These are phyloP conservation scores for Anguilla rostrata DNA, from an alignment of 2,113 vertebrate species.

Conservation along the genomic window DNA sequence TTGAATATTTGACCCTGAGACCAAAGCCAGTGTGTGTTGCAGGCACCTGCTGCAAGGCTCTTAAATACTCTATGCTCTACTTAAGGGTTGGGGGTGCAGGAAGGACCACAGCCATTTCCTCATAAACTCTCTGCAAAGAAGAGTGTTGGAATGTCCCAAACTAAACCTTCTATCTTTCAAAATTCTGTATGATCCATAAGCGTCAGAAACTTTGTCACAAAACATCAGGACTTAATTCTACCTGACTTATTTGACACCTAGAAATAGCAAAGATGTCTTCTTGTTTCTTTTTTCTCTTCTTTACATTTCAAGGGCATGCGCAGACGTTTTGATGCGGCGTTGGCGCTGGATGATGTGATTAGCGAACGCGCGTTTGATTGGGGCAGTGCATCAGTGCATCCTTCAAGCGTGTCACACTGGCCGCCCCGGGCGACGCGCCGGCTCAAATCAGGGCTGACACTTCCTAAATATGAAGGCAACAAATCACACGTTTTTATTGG, in stretches of 20 bases:
- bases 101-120: neutral
- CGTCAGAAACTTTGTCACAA: neutral
- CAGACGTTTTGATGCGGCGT: slow-evolving; percentile 49
- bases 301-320: slow-evolving; percentile 32
- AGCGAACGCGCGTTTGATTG: slow-evolving; percentile 67
- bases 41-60: no score
- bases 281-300: neutral
- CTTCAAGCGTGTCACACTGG: slow-evolving; percentile 66
- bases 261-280: neutral
- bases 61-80: neutral
- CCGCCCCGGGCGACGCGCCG: slow-evolving; percentile 58
- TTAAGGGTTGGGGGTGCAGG: neutral
- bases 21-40: no score
- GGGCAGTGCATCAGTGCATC: slow-evolving; percentile 73
- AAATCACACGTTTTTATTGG: slow-evolving; percentile 75
- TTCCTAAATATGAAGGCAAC: slow-evolving; percentile 76
- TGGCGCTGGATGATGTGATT: slow-evolving; percentile 47
- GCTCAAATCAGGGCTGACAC: slow-evolving; percentile 73
- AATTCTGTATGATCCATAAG: neutral
- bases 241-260: neutral
- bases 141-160: neutral
- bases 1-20: no score
- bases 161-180: neutral
- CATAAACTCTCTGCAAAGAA: neutral
- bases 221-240: neutral